A percentile compares a stretch with the other conserved stretches of the same genome.
Conservation (phyloP, 2,888 invertebrate genomes). For the Fragum fragum region DNA sequence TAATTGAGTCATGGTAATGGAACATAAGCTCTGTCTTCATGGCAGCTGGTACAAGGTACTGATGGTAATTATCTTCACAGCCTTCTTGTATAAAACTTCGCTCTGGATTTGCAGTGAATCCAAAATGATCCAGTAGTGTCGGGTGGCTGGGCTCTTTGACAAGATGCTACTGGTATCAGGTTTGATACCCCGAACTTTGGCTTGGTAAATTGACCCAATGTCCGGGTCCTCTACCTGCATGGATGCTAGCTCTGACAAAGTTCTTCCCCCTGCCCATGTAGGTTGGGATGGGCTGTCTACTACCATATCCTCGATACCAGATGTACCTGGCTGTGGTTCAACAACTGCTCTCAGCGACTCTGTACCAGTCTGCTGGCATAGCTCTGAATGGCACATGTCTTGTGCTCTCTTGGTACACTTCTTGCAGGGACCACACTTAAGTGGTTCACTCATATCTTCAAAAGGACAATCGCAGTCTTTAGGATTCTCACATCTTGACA, state of each 20-base stretch:
- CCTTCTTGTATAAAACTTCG: no score
- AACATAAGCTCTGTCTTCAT: no score
- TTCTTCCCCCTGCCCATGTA: background rate
- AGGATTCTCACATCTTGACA: slow-evolving; percentile 38
- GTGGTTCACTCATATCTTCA: slow-evolving; percentile 23
- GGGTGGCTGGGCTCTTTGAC: no score
- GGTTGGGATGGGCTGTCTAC: background rate
- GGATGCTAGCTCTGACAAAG: background rate
- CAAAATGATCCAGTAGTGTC: no score
- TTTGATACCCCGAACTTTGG: background rate
- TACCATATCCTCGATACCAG: background rate
- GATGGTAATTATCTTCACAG: no score
- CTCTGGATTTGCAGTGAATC: no score
- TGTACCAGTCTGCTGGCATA: background rate
- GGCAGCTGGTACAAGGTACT: no score
- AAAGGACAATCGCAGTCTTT: slow-evolving; percentile 25
- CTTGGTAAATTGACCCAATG: background rate
- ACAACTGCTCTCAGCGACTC: background rate
- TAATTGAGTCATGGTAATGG: no score
- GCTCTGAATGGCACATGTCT: slow-evolving; percentile 35
- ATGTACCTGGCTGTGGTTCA: slow-evolving; percentile 7
- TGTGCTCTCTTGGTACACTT: slow-evolving; percentile 35
- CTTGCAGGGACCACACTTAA: slow-evolving; percentile 34
- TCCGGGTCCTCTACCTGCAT: background rate
- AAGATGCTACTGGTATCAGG: no score